Conservation (phyloP, 2,797 vertebrate genomes). For the Sebastes flavidus region DNA sequence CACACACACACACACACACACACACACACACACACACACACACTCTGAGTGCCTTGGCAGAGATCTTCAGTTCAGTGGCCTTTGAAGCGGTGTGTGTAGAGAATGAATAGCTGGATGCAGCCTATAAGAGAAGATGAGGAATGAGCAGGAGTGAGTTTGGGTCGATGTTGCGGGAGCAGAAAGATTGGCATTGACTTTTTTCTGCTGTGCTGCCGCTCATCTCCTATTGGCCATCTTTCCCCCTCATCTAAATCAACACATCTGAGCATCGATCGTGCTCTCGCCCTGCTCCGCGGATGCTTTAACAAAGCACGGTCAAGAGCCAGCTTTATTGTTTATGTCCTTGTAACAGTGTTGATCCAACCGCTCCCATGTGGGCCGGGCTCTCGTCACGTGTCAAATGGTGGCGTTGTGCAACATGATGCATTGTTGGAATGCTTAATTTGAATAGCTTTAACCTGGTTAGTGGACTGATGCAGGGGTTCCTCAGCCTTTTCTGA, state of each 20-base stretch:
- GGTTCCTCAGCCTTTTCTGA: neutral
- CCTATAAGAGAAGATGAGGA: slow-evolving; percentile 22
- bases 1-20: neutral
- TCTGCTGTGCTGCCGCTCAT: slow-evolving; percentile 40
- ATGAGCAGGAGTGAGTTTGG: slow-evolving; percentile 46
- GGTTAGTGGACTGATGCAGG: neutral
- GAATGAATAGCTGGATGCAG: slow-evolving; percentile 22
- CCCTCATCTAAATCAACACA: slow-evolving; percentile 59
- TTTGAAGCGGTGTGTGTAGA: slow-evolving; percentile 13
- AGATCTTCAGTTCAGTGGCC: slow-evolving; percentile 6
- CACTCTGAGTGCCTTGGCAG: neutral
- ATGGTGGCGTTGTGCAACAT: neutral
- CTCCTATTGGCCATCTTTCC: slow-evolving; percentile 53
- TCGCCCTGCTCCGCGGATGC: slow-evolving; percentile 20
- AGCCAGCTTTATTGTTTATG: slow-evolving; percentile 24
- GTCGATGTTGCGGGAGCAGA: slow-evolving; percentile 52
- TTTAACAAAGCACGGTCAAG: slow-evolving; percentile 58
- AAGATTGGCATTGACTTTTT: slow-evolving; percentile 68
- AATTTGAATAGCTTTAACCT: neutral
- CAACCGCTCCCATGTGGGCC: slow-evolving; percentile 17
- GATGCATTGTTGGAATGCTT: neutral
- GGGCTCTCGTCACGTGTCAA: neutral
- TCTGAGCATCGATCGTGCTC: slow-evolving; percentile 55
- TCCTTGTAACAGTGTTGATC: slow-evolving; percentile 36
- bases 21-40: neutral